A percentile compares a stretch with the other conserved stretches of the same genome.
Evolutionary conservation across 2,113 vertebrate species (phyloP).

Genomic region (Axis porcinus): DNA sequence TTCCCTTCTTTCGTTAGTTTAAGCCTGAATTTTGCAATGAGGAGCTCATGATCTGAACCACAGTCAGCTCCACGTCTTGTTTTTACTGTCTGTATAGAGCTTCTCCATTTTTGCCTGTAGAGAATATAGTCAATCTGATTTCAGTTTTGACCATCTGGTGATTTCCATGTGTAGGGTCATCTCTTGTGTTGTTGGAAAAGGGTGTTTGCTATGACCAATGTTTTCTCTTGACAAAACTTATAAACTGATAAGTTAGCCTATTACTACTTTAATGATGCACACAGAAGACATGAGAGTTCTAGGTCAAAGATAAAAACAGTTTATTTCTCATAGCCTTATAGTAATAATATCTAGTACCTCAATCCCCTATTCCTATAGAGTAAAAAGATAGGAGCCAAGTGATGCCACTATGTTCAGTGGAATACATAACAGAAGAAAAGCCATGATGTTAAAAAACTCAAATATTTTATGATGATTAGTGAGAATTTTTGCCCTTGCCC

Average conservation of each 20-base stretch:
- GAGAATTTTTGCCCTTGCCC: background rate
- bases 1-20: background rate
- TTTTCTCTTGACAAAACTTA: background rate
- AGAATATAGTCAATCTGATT: background rate
- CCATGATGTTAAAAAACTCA: background rate
- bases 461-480: background rate
- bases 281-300: background rate
- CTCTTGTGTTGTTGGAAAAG: background rate
- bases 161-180: background rate
- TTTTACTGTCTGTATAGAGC: background rate
- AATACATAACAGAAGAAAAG: background rate
- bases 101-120: background rate
- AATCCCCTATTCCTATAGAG: background rate
- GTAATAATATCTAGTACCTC: background rate
- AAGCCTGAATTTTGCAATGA: background rate
- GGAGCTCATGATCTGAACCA: background rate
- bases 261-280: background rate
- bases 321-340: background rate
- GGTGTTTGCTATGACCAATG: background rate
- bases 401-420: background rate
- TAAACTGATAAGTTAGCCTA: background rate
- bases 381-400: background rate
- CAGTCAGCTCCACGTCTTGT: background rate
- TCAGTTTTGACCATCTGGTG: background rate
- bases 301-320: background rate